Evolutionary conservation across 2,113 vertebrate genomes (phyloP).

Genomic region (Cyprinodon variegatus): DNA sequence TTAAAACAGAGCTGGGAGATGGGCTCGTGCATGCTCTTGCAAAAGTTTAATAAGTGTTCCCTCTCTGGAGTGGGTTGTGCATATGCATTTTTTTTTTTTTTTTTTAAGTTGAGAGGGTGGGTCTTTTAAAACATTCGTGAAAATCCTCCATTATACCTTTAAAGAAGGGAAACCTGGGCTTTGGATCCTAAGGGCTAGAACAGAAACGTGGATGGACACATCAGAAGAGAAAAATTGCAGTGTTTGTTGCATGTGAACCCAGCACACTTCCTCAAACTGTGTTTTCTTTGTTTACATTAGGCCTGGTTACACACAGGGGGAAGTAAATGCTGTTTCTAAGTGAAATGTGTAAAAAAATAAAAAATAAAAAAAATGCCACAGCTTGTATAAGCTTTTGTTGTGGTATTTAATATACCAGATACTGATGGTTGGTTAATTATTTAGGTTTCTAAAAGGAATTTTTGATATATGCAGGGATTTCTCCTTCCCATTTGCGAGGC

Average conservation of each 20-base stretch:
- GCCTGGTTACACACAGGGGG: not conserved
- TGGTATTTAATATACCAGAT: not conserved
- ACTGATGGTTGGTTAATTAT: not conserved
- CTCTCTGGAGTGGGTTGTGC: too few species aligned
- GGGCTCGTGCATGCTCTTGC: too few species aligned
- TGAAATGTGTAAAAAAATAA: not conserved
- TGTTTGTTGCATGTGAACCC: not conserved
- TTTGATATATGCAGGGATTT: conserved; percentile 83
- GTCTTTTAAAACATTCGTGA: too few species aligned
- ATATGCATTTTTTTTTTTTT: too few species aligned
- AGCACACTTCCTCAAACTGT: not conserved
- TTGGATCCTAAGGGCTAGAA: too few species aligned
- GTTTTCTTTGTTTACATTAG: not conserved
- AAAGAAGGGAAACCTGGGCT: not conserved
- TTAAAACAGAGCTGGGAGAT: too few species aligned
- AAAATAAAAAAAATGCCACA: not conserved
- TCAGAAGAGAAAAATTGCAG: not conserved
- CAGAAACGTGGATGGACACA: not conserved
- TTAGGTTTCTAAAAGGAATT: not conserved
- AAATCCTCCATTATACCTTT: too few species aligned
- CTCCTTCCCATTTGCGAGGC: conserved; percentile 96
- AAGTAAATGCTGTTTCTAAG: not conserved
- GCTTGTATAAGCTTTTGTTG: not conserved
- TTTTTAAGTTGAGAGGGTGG: too few species aligned
- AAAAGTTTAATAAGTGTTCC: too few species aligned